A percentile compares a stretch with the other conserved stretches of the same genome.
Evolutionary conservation across 1,140 invertebrate genomes (phyloP).

Genomic region (Hycleus cichorii): DNA sequence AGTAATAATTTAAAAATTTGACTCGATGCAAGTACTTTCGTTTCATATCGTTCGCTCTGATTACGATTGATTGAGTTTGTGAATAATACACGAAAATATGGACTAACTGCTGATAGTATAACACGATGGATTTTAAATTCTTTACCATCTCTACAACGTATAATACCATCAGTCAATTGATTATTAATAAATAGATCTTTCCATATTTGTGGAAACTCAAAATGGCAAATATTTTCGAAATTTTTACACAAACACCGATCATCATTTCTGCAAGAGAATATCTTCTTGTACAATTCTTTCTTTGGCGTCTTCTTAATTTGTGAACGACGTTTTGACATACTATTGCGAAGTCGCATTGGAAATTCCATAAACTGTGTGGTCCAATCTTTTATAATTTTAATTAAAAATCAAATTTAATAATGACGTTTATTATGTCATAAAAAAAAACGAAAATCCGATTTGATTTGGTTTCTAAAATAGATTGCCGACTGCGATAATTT

Average conservation of each 20-base stretch:
- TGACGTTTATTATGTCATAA: too few relatives aligned
- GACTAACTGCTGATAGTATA: constrained; percentile 57
- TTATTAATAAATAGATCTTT: constrained; percentile 52
- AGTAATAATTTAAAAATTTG: constrained; percentile 49
- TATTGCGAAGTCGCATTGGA: constrained; percentile 6
- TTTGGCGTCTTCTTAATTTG: too few relatives aligned
- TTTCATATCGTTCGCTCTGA: constrained; percentile 45
- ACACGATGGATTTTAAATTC: constrained; percentile 56
- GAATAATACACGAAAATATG: constrained; percentile 59
- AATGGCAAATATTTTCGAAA: too few relatives aligned
- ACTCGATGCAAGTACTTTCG: constrained; percentile 45
- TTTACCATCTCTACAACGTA: constrained; percentile 52
- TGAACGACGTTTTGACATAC: too few relatives aligned
- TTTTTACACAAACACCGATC: too few relatives aligned
- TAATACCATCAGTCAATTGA: constrained; percentile 53
- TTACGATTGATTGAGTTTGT: constrained; percentile 52
- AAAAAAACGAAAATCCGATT: too few relatives aligned
- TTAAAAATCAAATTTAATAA: too few relatives aligned
- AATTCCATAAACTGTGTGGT: constrained; percentile 9
- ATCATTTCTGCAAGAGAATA: too few relatives aligned
- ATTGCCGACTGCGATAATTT: too few relatives aligned
- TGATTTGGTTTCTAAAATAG: too few relatives aligned
- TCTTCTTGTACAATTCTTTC: too few relatives aligned
- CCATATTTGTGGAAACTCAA: constrained; percentile 55
- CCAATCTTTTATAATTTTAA: neutral